Evolutionary conservation across 2,888 invertebrate genomes (phyloP).

Genomic region (Abrostola triplasia): DNA sequence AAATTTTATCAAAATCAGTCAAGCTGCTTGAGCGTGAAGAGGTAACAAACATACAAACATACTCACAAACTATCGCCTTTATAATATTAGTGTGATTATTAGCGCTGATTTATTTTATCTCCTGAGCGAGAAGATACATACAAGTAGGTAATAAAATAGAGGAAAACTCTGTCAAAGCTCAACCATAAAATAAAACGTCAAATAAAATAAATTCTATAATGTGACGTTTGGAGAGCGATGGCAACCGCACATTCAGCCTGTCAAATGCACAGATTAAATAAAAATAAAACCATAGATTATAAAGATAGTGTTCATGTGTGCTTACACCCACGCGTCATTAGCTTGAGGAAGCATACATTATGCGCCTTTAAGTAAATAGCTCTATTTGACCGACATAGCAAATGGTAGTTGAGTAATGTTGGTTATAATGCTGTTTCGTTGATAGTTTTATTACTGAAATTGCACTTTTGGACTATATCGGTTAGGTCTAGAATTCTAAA

Average conservation of each 20-base stretch:
- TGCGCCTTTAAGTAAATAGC: slow-evolving; percentile 36
- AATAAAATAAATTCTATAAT: slow-evolving; percentile 49
- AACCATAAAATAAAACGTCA: slow-evolving; percentile 26
- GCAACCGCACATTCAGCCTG: slow-evolving; percentile 50
- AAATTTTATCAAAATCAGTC: too few relatives aligned
- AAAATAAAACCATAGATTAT: slow-evolving; percentile 46
- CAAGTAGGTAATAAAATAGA: slow-evolving; percentile 28
- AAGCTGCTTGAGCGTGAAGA: too few relatives aligned
- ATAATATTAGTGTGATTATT: slow-evolving; percentile 3
- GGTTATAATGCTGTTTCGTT: background rate
- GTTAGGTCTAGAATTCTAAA: background rate
- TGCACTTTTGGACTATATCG: background rate
- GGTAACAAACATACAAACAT: too few relatives aligned
- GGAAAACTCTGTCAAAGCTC: slow-evolving; percentile 50
- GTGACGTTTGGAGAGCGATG: slow-evolving; percentile 54
- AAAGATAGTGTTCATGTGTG: slow-evolving; percentile 31
- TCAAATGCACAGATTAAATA: slow-evolving; percentile 56
- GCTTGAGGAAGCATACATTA: slow-evolving; percentile 37
- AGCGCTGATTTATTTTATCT: background rate
- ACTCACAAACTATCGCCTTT: too few relatives aligned
- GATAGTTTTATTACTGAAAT: background rate
- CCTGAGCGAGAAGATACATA: slow-evolving; percentile 17
- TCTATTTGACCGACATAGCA: slow-evolving; percentile 48
- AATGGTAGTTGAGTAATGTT: slow-evolving; percentile 15
- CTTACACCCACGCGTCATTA: slow-evolving; percentile 46